Base-by-base conservation (phyloP, 2,888 invertebrate species). In the Lampropteryx suffumata region DNA sequence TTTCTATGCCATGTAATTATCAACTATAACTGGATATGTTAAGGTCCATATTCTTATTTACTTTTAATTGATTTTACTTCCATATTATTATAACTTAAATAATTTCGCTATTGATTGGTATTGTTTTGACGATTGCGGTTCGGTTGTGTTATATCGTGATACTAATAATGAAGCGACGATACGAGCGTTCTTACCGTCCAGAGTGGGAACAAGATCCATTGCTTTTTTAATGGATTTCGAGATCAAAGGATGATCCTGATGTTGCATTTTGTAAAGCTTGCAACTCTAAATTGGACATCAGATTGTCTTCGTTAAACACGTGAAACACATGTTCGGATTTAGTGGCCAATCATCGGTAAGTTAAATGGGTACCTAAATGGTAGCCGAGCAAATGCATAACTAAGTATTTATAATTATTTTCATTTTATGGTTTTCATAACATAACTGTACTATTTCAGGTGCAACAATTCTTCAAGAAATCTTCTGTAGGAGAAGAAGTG, bases 181-280 rank as follows among this genome's bases (percentile, higher is more conserved):
- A 39, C 27, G 39, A 39, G 27, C 33, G 33, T 14, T 34, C 33
- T 29, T 17, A 28, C 29, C 40, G 28, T 17, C 17, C 29, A 10
- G 40, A 40, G 17, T 28, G 40, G 28, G 28, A 40, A 10, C 35
- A 40, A 40, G 29, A 40, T 29, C 40, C 40, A 14, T 40, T 40
- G 40, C 29, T 40, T 17, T 40, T 29, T 13, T 40, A 21, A 21
- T 35, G 35, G 35, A 35, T 35, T 24, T 24, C 21, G 21, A 21
- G 33, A 42, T 24, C 33, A 14, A 32, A 26, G 24, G 42, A 40
- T 29, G 29, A 42, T 12, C 33, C 24, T 11, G 33, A 42, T 27
- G 26, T 24, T 33, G 42, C 42, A 33, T 42, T 33, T 33, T 42
- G 42, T 33, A 42, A 42, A 42, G 42, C 42, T 27, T 34, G 42